phyloP scores from a whole-genome alignment of 2,113 vertebrate species.

The Rhodinocichla rosea region DNA sequence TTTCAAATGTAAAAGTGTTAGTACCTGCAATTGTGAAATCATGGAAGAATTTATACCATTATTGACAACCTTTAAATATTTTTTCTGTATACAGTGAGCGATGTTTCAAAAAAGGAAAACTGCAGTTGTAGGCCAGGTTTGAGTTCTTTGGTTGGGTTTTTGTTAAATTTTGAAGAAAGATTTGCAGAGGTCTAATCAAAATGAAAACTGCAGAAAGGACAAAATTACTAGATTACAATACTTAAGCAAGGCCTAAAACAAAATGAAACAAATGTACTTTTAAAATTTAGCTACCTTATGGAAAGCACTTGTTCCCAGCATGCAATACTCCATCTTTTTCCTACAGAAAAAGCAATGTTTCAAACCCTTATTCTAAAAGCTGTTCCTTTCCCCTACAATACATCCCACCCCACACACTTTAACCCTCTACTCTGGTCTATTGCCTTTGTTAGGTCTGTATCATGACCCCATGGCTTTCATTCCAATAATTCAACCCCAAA shows the following conservation, averaged over 20 bases:
- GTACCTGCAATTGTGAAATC: neutral
- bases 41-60: neutral
- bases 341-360: conserved; percentile 70
- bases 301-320: conserved; percentile 68
- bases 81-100: neutral
- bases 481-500: neutral
- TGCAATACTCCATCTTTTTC: conserved; percentile 69
- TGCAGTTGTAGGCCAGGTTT: conserved; percentile 27
- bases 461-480: neutral
- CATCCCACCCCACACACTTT: neutral
- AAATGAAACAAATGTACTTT: conserved; percentile 59
- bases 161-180: conserved; percentile 18
- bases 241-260: conserved; percentile 50
- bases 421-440: neutral
- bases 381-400: conserved; percentile 7
- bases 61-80: neutral
- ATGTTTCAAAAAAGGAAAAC: neutral
- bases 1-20: neutral
- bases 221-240: conserved; percentile 47
- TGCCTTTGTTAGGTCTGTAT: neutral
- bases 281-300: conserved; percentile 66
- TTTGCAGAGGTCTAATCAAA: conserved; percentile 49
- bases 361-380: conserved; percentile 64
- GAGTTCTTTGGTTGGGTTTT: neutral
- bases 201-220: conserved; percentile 56